Conservation (phyloP, 2,797 vertebrate species). For the Ambastaia sidthimunki region DNA sequence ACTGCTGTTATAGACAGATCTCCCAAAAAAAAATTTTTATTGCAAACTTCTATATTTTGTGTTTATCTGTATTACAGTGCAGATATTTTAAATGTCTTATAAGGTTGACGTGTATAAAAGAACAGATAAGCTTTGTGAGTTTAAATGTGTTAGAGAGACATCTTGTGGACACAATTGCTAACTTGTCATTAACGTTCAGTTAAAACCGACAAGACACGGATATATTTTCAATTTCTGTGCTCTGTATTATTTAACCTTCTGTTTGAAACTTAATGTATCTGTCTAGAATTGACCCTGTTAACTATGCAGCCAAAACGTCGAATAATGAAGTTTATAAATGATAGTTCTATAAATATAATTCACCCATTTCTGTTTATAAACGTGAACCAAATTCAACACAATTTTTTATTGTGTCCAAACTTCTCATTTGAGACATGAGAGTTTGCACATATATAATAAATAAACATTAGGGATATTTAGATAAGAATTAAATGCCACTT, state of each 20-base stretch:
- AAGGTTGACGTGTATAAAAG: background rate
- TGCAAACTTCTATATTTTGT: no score
- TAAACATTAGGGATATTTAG: conserved; percentile 21
- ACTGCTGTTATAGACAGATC: no score
- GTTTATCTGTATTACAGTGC: no score
- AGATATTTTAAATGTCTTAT: background rate
- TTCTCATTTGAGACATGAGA: background rate
- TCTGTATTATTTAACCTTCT: no score
- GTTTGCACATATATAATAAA: background rate
- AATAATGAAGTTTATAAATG: background rate
- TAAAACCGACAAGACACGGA: background rate
- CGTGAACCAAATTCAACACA: background rate
- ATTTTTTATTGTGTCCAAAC: background rate
- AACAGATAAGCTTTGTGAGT: background rate
- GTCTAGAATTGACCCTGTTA: background rate
- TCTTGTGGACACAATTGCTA: conserved; percentile 44
- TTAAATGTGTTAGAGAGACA: conserved; percentile 13
- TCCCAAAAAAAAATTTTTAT: no score
- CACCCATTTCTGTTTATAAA: background rate
- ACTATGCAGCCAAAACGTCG: background rate
- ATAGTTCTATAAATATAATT: no score
- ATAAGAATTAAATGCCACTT: conserved; percentile 62
- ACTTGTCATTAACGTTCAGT: background rate
- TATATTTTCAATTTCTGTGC: no score
- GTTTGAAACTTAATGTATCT: background rate